Evolutionary conservation across 2,113 vertebrate species (phyloP), one percentile per base, ranked within the genome.

Genomic region (Apodemus speciosus): DNA sequence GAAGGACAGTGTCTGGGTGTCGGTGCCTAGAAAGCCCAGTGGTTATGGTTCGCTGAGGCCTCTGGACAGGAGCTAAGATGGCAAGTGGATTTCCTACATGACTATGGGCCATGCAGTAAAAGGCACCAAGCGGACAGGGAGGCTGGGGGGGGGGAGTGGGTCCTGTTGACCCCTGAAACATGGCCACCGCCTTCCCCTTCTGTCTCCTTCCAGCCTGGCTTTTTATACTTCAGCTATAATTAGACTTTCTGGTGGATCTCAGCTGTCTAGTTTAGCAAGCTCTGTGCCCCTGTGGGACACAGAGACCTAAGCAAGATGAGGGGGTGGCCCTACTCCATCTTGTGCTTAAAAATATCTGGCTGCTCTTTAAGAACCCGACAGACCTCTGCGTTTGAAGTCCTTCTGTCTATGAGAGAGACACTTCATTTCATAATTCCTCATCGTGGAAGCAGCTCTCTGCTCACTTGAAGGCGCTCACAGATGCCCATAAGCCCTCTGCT

Each of bases 101-200:
- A 35, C 79, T 18, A 6, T 0, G 2, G 6, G 14, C 18, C 43
- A 13, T 16, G 21, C 1, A 1, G 20, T 30, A 0, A 38, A 14
- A 9, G 40, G n/a, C 15, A 15, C 6, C 35, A 9, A 25, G n/a
- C 11, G 3, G 8, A 35, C 53, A 20, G 75, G 9, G 69, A 43
- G 85, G 49, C 15, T 3, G 0, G 3, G 23, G 3, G 3, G 56
- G 30, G 3, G 3, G 56, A 25, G 2, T 18, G 1, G 40, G 25
- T n/a, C 35, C 23, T 15, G 0, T 53, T 6, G 2, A 40, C 32
- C 35, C 23, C 0, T 0, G 20, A 0, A 21, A n/a, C 23, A 0
- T 0, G 8, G 66, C 10, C 51, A 1, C 10, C 0, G 0, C 0
- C 23, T 2, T 1, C 23, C 13, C 32, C 2, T 0, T 56, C 40